Base-by-base conservation (phyloP, 2,797 vertebrate genomes). In the Remorina albescens region DNA sequence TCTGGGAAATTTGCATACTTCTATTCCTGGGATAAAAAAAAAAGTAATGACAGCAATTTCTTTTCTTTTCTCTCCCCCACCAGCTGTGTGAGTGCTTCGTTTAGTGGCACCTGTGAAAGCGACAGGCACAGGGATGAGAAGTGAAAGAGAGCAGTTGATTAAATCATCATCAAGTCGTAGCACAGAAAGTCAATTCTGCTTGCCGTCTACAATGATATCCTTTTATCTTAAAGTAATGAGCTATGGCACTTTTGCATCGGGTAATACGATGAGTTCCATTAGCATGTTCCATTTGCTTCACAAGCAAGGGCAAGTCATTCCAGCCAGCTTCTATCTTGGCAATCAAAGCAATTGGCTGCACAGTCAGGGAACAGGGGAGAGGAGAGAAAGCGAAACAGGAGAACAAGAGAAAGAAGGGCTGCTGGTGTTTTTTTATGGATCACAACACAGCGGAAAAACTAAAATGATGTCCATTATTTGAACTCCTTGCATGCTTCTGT, bases 151-250 rank as follows among this genome's bases (percentile, higher is more conserved):
- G 96, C 96, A 97, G 97, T 98, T 98, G 97, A 98, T 99, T 99
- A 99, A 98, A 99, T 98, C 97, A 97, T 98, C 96, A 98, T 98
- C 96, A 97, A 97, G 96, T 96, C 95, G 93, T 94, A 94, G 95
- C 95, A 94, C 95, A 96, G 96, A 98, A 98, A 98, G 97, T 98
- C 98, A 98, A 98, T 98, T 98, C 97, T 98, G 98, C 96, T 97
- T 92, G 95, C 97, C 95, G 97, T 98, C 98, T 96, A 95, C 96
- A 97, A 96, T 97, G 97, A 99, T 99, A 97, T 98, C 96, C 97
- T 97, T 98, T 99, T 98, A 98, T 98, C 96, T 98, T 97, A 97
- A 96, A 96, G 97, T 99, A 98, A 98, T 99, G 97, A 98, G 97
- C 97, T 98, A 96, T 99, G 98, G 96, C 97, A 98, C 96, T 98